A percentile compares a stretch with the other conserved stretches of the same genome.
Conservation (phyloP, 2,113 vertebrate species). For the Hipposideros armiger region DNA sequence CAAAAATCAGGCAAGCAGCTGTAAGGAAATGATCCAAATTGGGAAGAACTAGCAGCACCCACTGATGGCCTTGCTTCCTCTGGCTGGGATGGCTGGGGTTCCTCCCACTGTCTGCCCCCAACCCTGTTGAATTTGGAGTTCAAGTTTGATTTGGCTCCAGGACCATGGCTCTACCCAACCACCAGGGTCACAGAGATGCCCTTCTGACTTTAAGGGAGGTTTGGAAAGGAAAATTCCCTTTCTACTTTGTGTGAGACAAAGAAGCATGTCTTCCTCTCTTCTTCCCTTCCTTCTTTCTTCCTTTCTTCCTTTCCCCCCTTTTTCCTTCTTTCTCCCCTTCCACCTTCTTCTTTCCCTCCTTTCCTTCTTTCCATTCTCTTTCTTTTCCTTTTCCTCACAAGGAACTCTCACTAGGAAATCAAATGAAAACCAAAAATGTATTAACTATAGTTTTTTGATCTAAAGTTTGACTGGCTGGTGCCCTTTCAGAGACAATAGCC, state of each 20-base stretch:
- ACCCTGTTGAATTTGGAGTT: neutral
- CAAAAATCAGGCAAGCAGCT: neutral
- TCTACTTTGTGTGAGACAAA: neutral
- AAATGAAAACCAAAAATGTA: neutral
- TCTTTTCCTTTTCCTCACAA: neutral
- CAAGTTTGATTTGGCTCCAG: neutral
- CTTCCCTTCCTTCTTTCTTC: neutral
- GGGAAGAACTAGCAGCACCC: neutral
- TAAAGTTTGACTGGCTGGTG: neutral
- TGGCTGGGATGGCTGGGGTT: too few relatives aligned
- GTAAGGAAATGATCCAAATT: neutral
- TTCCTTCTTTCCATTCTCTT: neutral
- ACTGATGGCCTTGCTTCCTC: fast-evolving
- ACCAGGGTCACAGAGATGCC: neutral
- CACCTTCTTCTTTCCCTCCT: too few relatives aligned
- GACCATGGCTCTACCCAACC: neutral
- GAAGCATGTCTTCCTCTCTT: neutral
- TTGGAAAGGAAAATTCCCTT: neutral
- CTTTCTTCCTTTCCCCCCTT: neutral
- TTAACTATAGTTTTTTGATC: neutral
- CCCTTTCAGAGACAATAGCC: neutral
- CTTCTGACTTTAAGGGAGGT: neutral
- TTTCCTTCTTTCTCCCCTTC: neutral
- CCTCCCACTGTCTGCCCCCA: neutral
- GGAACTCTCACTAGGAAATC: conserved; percentile 8